Evolutionary conservation across 1,140 invertebrate genomes (phyloP), one percentile per base, ranked within the genome.

Genomic region (Pseudoatta argentina): DNA sequence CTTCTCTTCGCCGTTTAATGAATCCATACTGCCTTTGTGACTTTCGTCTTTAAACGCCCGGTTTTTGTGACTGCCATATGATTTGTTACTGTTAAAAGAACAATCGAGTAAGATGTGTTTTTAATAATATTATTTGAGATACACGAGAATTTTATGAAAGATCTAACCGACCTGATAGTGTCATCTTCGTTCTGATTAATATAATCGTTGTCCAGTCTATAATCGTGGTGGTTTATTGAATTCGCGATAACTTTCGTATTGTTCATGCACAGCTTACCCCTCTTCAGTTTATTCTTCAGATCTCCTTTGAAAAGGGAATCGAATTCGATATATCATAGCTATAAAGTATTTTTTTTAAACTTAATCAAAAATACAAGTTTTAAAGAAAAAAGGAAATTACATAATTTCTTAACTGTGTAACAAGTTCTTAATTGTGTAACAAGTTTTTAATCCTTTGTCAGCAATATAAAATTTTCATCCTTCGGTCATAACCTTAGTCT

Each of bases 1-100:
- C 93, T 98, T 99, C 93, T 98, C 98, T 95, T 98, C 98, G 6
- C 96, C 96, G 85, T 98, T 97, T 94, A 98, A 96, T 76, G 97
- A 97, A 93, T 98, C 97, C 91, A 97, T 96, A 93, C 97, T 98
- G 85, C 97, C 97, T 96, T 98, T 98, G 94, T 98, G 98, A 95
- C 98, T 98, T 94, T 98, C 97, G 91, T 98, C 97, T 95, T 98
- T 98, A 93, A 97, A 98, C 75, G 97, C 97, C 89, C 97, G 96
- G 94, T 98, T 97, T 94, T 98, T 98, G 95, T 98, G 98, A 94
- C 98, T 98, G 86, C 98, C 98, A 92, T 98, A 98, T 61, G 98
- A 99, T 95, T 98, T 98, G 95, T 98, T 98, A 96, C 98, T 98
- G 90, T 88, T 90, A 89, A 85, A 87, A 34, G 69, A 73, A 89